These are phyloP conservation scores for Ommatoiulus sabulosus DNA, from an alignment of 2,888 invertebrate genomes.

Conservation along the genomic window DNA sequence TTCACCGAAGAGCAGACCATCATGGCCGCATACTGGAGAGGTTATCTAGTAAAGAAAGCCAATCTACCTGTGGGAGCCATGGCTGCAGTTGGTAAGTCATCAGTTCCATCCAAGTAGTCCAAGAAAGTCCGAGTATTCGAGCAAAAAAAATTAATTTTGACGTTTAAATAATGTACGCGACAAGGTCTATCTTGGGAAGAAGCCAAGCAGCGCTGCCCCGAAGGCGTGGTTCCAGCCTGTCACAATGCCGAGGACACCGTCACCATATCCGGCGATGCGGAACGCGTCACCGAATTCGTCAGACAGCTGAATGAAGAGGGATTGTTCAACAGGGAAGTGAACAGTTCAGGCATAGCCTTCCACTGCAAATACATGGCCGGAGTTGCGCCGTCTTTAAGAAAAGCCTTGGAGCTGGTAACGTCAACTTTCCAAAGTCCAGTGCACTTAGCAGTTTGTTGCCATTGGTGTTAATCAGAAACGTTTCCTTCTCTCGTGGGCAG, in stretches of 20 bases:
- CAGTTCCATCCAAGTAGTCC: no score
- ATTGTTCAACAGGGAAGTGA: conserved; percentile 86
- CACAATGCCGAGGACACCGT: conserved; percentile 96
- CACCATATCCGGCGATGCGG: conserved; percentile 89
- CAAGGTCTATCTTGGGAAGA: conserved; percentile 83
- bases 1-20: conserved; percentile 95
- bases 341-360: conserved; percentile 91
- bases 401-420: conserved; percentile 77
- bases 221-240: conserved; percentile 87
- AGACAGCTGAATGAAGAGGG: conserved; percentile 78
- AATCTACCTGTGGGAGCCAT: conserved; percentile 81
- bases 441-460: not conserved
- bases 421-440: not conserved
- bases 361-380: conserved; percentile 91
- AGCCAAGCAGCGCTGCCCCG: conserved; percentile 78
- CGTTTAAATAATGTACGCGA: conserved; percentile 32
- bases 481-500: conserved; percentile 64
- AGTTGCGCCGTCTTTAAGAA: conserved; percentile 84
- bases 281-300: conserved; percentile 77
- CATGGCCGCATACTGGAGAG: conserved; percentile 93
- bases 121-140: no score
- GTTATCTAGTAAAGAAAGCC: conserved; percentile 83
- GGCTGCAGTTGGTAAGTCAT: conserved; percentile 84
- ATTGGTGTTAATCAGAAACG: not conserved
- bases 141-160: no score